Percentiles rank a stretch among this genome's conserved stretches.
Conservation (phyloP, 1,140 invertebrate species). For the Nymphalis io region DNA sequence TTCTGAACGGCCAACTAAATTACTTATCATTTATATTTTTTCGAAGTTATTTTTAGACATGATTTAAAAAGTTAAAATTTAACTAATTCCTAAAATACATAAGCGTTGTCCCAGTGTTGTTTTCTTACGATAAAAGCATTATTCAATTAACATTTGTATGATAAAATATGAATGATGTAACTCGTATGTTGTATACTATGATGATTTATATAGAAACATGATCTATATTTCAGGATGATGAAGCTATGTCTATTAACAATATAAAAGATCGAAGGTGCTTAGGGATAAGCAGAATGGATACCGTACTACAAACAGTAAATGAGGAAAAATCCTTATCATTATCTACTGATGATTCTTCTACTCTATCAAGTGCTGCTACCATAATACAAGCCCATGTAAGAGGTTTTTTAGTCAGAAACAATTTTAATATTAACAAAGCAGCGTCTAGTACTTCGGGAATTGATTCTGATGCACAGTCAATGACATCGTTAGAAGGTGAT, state of each 20-base stretch:
- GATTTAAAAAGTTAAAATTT: no score
- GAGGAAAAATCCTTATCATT: slow-evolving; percentile 76
- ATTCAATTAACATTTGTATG: no score
- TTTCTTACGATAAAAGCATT: no score
- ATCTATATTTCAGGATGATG: slow-evolving; percentile 46
- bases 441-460: slow-evolving; percentile 55
- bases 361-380: slow-evolving; percentile 72
- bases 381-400: slow-evolving; percentile 73
- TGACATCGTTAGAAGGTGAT: slow-evolving; percentile 55
- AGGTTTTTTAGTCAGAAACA: slow-evolving; percentile 71
- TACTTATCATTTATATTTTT: no score
- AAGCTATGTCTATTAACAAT: slow-evolving; percentile 40
- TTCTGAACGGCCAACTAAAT: no score
- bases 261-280: slow-evolving; percentile 58
- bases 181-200: no score
- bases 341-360: slow-evolving; percentile 74
- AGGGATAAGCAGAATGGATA: slow-evolving; percentile 70
- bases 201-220: no score
- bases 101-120: no score
- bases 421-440: slow-evolving; percentile 61
- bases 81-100: no score
- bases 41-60: no score
- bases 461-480: slow-evolving; percentile 56
- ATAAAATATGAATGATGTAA: no score
- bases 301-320: slow-evolving; percentile 74